Conservation (phyloP, 2,797 vertebrate species). For the Okamejei kenojei region DNA sequence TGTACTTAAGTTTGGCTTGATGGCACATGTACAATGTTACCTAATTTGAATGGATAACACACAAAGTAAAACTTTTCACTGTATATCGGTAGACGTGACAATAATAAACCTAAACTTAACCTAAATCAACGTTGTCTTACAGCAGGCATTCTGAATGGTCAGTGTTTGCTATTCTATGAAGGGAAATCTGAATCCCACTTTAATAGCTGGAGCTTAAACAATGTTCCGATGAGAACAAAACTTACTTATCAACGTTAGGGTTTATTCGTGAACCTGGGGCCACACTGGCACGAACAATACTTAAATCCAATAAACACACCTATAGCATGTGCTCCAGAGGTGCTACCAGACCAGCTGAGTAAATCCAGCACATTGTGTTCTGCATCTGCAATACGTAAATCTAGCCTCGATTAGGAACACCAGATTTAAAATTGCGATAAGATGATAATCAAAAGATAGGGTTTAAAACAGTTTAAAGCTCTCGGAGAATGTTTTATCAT, state of each 20-base stretch:
- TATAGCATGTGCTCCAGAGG: too few species aligned
- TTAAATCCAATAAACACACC: neutral
- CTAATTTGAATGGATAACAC: too few species aligned
- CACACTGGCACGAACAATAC: neutral
- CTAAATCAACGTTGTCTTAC: neutral
- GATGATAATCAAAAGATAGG: conserved; percentile 58
- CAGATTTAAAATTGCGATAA: conserved; percentile 50
- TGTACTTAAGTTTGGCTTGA: too few species aligned
- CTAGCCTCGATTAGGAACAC: conserved; percentile 42
- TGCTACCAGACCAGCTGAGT: too few species aligned
- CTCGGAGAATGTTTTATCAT: conserved; percentile 52
- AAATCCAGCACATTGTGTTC: too few species aligned
- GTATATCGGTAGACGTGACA: too few species aligned
- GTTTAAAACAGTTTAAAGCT: conserved; percentile 28
- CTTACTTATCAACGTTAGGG: neutral
- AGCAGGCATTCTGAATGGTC: neutral
- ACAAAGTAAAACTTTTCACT: too few species aligned
- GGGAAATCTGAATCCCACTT: neutral
- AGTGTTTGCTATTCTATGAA: neutral
- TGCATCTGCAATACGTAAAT: too few species aligned
- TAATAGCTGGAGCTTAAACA: neutral
- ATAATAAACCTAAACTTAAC: too few species aligned
- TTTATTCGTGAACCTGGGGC: neutral
- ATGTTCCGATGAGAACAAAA: neutral
- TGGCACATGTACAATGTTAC: too few species aligned